Evolutionary conservation across 2,113 vertebrate genomes (phyloP).

Genomic region (Poecilia latipinna): DNA sequence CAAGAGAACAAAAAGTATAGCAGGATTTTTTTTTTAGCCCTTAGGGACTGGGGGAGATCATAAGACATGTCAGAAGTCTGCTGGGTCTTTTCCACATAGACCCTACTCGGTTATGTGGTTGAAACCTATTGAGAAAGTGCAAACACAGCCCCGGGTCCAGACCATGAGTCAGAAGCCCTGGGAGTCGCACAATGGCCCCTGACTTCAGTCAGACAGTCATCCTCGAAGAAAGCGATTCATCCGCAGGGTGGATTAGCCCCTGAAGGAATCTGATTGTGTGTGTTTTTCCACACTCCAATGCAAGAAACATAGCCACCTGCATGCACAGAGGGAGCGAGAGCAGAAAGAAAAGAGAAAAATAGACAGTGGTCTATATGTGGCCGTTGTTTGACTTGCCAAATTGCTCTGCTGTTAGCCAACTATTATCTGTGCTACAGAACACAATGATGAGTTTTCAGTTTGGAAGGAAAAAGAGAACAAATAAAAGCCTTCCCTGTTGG

Average conservation of each 20-base stretch:
- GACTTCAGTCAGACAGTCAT: slow-evolving; percentile 52
- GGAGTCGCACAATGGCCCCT: slow-evolving; percentile 40
- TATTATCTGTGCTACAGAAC: slow-evolving; percentile 65
- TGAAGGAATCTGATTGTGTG: slow-evolving; percentile 51
- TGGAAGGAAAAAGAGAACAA: slow-evolving; percentile 45
- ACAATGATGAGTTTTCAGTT: slow-evolving; percentile 67
- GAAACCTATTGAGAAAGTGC: slow-evolving; percentile 61
- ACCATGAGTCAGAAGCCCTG: slow-evolving; percentile 49
- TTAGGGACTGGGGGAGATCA: slow-evolving; percentile 59
- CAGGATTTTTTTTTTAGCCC: slow-evolving; percentile 48
- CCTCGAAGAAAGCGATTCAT: slow-evolving; percentile 51
- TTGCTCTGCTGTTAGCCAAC: slow-evolving; percentile 64
- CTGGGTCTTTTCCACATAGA: slow-evolving; percentile 57
- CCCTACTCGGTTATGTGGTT: slow-evolving; percentile 55
- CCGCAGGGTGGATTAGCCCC: slow-evolving; percentile 48
- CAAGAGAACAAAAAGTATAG: slow-evolving; percentile 42
- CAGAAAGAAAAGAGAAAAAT: slow-evolving; percentile 49
- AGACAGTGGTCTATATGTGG: slow-evolving; percentile 58
- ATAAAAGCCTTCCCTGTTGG: slow-evolving; percentile 64
- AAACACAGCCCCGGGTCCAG: slow-evolving; percentile 62
- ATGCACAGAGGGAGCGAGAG: slow-evolving; percentile 40
- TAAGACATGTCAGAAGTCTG: slow-evolving; percentile 64
- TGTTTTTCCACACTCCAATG: slow-evolving; percentile 43
- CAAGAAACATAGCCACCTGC: slow-evolving; percentile 38
- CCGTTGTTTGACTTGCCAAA: slow-evolving; percentile 73